Evolutionary conservation across 2,888 invertebrate species (phyloP), one percentile per base, ranked within the genome.

Genomic region (Cabera pusaria): DNA sequence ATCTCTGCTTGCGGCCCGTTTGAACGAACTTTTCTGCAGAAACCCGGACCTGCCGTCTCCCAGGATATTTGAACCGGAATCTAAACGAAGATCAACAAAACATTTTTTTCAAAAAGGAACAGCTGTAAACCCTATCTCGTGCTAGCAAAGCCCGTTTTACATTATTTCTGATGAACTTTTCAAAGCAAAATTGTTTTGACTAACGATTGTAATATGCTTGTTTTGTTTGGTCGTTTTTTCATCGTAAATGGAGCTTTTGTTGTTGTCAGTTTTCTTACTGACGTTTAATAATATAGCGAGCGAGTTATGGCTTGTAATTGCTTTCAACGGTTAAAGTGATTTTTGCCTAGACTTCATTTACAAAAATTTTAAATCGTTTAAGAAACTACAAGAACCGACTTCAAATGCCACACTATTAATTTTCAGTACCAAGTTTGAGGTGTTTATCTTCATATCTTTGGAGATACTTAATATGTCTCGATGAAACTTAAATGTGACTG

Each of bases 1-100:
- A 37, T 24, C 27, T 28, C 2, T 21, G 11, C 21, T 46, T 41
- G 41, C 7, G 38, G 41, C 36, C 33, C 29, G 26, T 46, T 46
- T 39, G 38, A 37, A 37, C 2, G 14, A 14, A 14, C 4, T 14
- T 3, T 14, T 14, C 4, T 3, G 14, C 21, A 27, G 20, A 33
- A 43, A 36, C 6, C 21, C 10, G 14, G 24, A 10, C 12, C 44
- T 44, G 40, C 32, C 41, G 12, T 8, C 22, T 12, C 27, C 6
- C 6, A 18, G 27, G 25, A 38, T 32, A 26, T 31, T 38, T 17
- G 26, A 31, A 26, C 10, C 31, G 25, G 25, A 38, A 27, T 12
- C 18, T 19, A 19, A 18, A 36, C 14, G 8, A 41, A 33, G 14
- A 33, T 29, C 34, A 34, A 21, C 25, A 29, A 34, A 7, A 34